A percentile compares a stretch with the other conserved stretches of the same genome.
Conservation (phyloP, 2,113 vertebrate species). For the Oenanthe oenanthe region DNA sequence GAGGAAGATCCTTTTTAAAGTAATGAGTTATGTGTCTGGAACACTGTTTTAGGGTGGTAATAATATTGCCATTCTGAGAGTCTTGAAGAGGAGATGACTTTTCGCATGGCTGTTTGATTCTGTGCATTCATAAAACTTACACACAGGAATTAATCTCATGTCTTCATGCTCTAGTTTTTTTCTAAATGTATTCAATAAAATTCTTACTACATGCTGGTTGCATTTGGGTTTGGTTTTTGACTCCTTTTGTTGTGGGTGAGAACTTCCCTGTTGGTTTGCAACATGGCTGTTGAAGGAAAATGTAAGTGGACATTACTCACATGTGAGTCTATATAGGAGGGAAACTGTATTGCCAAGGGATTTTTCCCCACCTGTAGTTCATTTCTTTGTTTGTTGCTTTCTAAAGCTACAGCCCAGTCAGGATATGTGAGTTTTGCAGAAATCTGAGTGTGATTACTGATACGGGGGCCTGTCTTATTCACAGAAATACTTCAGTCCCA, state of each 20-base stretch:
- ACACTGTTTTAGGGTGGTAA: not conserved
- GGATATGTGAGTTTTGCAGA: not conserved
- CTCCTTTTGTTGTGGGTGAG: not conserved
- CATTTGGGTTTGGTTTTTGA: not conserved
- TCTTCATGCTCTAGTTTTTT: constrained; percentile 16
- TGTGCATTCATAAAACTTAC: not conserved
- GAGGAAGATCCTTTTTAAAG: not conserved
- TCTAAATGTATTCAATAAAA: constrained; percentile 64
- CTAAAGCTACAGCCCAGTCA: not conserved
- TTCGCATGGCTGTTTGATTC: constrained; percentile 3
- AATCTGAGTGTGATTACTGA: not conserved
- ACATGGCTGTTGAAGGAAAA: not conserved
- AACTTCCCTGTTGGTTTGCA: not conserved
- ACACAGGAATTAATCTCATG: not conserved
- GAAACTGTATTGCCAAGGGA: fast-evolving
- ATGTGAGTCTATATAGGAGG: fast-evolving
- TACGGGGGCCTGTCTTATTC: not conserved
- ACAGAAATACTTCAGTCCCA: not conserved
- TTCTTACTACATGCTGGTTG: not conserved
- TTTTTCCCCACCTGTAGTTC: not conserved
- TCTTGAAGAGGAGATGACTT: not conserved
- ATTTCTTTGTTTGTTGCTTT: not conserved
- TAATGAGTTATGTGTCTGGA: not conserved
- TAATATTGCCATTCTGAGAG: not conserved
- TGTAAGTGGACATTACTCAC: not conserved